Evolutionary conservation across 2,113 vertebrate species (phyloP).

Genomic region (Zootoca vivipara): DNA sequence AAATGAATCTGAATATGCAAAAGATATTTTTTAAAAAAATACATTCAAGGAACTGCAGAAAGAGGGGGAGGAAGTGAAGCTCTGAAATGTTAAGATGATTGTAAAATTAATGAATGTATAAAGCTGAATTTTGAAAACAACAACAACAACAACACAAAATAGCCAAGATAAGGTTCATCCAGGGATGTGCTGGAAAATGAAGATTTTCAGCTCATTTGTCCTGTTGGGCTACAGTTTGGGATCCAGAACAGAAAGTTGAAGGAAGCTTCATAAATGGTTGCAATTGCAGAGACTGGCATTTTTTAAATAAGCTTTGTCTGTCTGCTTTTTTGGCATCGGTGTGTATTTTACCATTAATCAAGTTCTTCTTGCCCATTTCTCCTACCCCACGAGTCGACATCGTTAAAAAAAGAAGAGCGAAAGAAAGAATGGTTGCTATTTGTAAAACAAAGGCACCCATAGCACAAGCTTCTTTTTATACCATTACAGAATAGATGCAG

Average conservation of each 20-base stretch:
- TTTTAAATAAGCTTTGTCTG: slow-evolving; percentile 1
- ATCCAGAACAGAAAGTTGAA: neutral
- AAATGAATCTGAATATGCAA: no score
- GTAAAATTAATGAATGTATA: no score
- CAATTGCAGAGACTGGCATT: neutral
- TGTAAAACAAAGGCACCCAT: slow-evolving; percentile 56
- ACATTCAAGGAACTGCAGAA: no score
- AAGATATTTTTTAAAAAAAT: no score
- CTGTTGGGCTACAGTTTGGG: neutral
- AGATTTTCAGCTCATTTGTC: neutral
- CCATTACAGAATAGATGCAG: slow-evolving; percentile 55
- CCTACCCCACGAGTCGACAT: neutral
- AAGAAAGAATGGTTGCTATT: slow-evolving; percentile 41
- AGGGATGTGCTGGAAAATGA: no score
- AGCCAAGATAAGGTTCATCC: neutral
- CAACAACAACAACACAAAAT: no score
- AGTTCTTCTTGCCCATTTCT: slow-evolving; percentile 4
- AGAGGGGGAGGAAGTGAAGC: no score
- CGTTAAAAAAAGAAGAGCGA: neutral
- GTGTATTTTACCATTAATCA: slow-evolving; percentile 13
- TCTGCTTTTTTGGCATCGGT: slow-evolving; percentile 26
- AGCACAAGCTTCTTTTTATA: slow-evolving; percentile 53
- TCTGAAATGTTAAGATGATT: no score
- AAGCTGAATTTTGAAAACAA: no score
- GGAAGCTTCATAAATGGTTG: neutral